Percentiles rank a stretch among this genome's conserved stretches.
Evolutionary conservation across 2,888 invertebrate genomes (phyloP).

Genomic region (Cheilosia variabilis): DNA sequence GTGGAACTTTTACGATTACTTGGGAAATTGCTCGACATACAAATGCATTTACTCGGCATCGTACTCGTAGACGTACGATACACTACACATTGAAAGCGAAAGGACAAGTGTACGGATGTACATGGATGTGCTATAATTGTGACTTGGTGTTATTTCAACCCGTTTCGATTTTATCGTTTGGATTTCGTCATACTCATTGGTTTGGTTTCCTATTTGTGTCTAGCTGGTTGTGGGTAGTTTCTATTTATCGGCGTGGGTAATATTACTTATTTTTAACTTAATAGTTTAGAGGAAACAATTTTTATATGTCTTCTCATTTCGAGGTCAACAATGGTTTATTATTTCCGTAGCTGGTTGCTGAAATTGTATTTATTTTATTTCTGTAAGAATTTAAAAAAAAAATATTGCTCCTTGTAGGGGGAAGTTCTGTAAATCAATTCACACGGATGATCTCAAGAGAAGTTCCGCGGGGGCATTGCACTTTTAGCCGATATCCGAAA

Average conservation of each 20-base stretch:
- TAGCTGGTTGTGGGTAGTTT: background rate
- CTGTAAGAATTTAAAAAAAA: too few relatives aligned
- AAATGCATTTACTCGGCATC: background rate
- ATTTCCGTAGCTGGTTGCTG: too few relatives aligned
- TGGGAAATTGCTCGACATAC: background rate
- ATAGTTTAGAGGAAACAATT: background rate
- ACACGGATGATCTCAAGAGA: too few relatives aligned
- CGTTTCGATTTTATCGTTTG: background rate
- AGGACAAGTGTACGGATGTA: constrained; percentile 15
- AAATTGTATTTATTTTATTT: too few relatives aligned
- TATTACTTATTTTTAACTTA: constrained; percentile 8
- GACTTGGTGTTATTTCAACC: constrained; percentile 21
- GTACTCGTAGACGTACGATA: background rate
- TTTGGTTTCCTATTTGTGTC: constrained; percentile 2
- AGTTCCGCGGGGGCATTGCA: too few relatives aligned
- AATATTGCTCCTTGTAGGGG: too few relatives aligned
- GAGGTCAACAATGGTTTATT: too few relatives aligned
- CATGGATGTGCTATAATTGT: background rate
- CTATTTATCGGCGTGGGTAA: background rate
- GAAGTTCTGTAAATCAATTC: too few relatives aligned
- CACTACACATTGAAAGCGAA: constrained; percentile 10
- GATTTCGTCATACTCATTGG: background rate
- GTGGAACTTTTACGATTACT: background rate
- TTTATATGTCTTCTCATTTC: too few relatives aligned
- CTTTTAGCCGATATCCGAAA: too few relatives aligned